These are phyloP conservation scores for Sericinus montela DNA, from an alignment of 2,888 invertebrate genomes.

Conservation along the genomic window DNA sequence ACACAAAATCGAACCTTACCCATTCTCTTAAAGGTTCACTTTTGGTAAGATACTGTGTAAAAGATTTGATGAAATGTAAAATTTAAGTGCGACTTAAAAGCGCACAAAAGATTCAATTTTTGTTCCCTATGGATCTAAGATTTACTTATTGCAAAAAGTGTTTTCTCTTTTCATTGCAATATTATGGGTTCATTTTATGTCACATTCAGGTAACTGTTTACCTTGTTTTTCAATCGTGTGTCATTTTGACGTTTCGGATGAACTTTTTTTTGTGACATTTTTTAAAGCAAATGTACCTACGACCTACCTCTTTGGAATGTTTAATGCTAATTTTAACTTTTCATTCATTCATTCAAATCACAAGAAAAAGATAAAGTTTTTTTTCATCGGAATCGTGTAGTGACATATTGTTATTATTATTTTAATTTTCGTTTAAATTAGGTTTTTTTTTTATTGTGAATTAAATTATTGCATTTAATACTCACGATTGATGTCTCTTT, in stretches of 20 bases:
- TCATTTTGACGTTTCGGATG: slow-evolving; percentile 38
- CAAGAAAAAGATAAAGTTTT: too few species aligned
- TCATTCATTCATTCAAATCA: too few species aligned
- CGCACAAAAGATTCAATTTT: slow-evolving; percentile 66
- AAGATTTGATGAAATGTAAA: slow-evolving; percentile 60
- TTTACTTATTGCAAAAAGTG: slow-evolving; percentile 46
- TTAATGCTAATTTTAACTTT: slow-evolving; percentile 12
- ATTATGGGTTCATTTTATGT: slow-evolving; percentile 49
- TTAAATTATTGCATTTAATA: too few species aligned
- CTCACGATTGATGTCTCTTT: too few species aligned
- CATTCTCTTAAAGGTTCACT: slow-evolving; percentile 28
- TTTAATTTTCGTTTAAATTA: too few species aligned
- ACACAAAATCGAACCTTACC: slow-evolving; percentile 33
- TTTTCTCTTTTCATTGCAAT: slow-evolving; percentile 39
- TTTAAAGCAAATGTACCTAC: slow-evolving; percentile 1
- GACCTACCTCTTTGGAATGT: slow-evolving; percentile 5
- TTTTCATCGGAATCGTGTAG: neutral
- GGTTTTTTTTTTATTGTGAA: too few species aligned
- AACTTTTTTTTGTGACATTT: slow-evolving; percentile 10
- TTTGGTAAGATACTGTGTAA: slow-evolving; percentile 22
- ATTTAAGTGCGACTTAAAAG: slow-evolving; percentile 63
- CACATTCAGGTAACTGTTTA: slow-evolving; percentile 38
- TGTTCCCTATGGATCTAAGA: slow-evolving; percentile 52
- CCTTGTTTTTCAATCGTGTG: slow-evolving; percentile 66
- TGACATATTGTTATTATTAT: neutral